A percentile compares a stretch with the other conserved stretches of the same genome.
These are phyloP conservation scores for Scolopax bukidnonensis DNA, from an alignment of 2,797 vertebrate species.

Conservation along the genomic window DNA sequence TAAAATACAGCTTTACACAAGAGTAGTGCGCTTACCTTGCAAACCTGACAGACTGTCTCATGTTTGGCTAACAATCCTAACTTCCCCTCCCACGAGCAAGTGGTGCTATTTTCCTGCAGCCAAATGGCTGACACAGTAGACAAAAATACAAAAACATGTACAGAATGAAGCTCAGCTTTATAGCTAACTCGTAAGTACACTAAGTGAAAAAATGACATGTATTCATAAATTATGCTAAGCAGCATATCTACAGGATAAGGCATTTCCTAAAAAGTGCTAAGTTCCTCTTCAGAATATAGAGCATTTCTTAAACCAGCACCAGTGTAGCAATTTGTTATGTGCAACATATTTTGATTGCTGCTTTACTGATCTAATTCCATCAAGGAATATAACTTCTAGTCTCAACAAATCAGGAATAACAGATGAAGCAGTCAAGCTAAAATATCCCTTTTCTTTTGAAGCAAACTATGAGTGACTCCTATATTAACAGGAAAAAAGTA, in stretches of 20 bases:
- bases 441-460: background rate
- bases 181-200: background rate
- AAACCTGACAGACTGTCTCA: background rate
- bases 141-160: background rate
- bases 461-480: background rate
- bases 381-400: background rate
- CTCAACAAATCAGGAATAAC: background rate
- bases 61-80: background rate
- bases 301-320: background rate
- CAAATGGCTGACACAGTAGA: background rate
- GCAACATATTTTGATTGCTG: background rate
- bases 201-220: background rate
- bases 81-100: background rate
- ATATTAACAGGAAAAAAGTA: background rate
- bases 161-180: background rate
- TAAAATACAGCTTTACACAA: background rate
- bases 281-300: conserved; percentile 17
- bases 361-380: background rate
- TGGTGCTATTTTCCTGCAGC: background rate
- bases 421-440: background rate
- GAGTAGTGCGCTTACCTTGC: background rate
- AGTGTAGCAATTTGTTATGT: background rate
- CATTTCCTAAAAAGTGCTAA: background rate
- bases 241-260: background rate
- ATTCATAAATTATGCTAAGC: background rate